A percentile compares a stretch with the other conserved stretches of the same genome.
Evolutionary conservation across 2,888 invertebrate genomes (phyloP).

Genomic region (Lasioglossum oenotherae): DNA sequence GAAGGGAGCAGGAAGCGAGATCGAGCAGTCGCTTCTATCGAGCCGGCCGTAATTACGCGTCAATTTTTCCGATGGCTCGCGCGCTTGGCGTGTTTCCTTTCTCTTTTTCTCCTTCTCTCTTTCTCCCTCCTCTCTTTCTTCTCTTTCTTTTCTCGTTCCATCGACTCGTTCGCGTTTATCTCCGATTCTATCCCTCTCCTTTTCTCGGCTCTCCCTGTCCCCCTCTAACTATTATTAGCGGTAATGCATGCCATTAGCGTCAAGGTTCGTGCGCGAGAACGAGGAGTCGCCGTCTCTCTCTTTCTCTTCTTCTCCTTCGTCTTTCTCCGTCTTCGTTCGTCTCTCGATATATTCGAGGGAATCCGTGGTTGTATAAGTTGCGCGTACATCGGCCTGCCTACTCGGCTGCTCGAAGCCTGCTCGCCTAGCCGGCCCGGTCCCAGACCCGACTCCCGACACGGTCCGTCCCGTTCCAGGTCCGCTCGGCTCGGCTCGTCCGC

Average conservation of each 20-base stretch:
- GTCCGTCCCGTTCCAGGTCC: neutral
- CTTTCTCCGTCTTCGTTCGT: conserved; percentile 2
- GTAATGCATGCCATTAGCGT: conserved; percentile 81
- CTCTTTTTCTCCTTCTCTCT: conserved; percentile 1
- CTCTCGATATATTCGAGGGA: conserved; percentile 70
- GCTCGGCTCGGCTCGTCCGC: neutral
- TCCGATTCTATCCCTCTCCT: conserved; percentile 52
- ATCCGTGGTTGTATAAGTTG: conserved; percentile 66
- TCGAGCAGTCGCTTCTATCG: conserved; percentile 34
- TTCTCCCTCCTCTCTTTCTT: neutral
- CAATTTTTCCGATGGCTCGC: conserved; percentile 62
- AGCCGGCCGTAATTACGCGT: conserved; percentile 71
- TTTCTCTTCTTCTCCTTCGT: neutral
- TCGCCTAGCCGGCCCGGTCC: conserved; percentile 17
- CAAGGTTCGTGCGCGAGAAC: conserved; percentile 77
- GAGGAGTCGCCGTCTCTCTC: conserved; percentile 21
- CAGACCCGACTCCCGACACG: neutral
- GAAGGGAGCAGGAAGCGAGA: conserved; percentile 30
- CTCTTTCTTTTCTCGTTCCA: conserved; percentile 11
- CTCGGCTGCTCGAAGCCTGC: conserved; percentile 15
- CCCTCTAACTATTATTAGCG: conserved; percentile 76
- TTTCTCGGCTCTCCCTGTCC: conserved; percentile 41
- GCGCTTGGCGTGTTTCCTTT: conserved; percentile 61
- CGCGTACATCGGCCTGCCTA: conserved; percentile 52
- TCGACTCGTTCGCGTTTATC: conserved; percentile 37